Evolutionary conservation across 2,888 invertebrate genomes (phyloP).

Genomic region (Epinotia bilunana): DNA sequence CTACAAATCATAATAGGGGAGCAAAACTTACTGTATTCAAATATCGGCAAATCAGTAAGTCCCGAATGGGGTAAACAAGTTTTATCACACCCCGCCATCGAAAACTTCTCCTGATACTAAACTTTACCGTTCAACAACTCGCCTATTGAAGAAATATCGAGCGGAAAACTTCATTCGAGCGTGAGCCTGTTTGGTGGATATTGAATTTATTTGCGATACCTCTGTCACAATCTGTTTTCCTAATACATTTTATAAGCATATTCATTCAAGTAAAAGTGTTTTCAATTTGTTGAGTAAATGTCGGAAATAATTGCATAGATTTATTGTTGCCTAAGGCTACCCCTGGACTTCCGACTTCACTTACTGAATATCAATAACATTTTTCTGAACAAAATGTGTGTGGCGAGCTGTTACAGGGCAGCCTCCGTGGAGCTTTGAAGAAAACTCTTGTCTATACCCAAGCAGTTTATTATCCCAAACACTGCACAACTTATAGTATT

Average conservation of each 20-base stretch:
- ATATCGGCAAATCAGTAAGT: constrained; percentile 36
- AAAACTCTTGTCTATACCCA: too few relatives aligned
- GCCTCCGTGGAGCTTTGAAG: too few relatives aligned
- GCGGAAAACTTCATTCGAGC: constrained; percentile 51
- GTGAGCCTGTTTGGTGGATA: constrained; percentile 49
- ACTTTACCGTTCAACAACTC: constrained; percentile 43
- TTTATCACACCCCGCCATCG: constrained; percentile 47
- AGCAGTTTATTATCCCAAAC: too few relatives aligned
- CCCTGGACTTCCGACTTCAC: not conserved
- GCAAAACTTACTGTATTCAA: constrained; percentile 38
- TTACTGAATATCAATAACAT: too few relatives aligned
- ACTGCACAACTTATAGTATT: too few relatives aligned
- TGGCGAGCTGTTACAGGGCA: too few relatives aligned
- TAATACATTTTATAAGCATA: not conserved
- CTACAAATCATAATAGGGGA: constrained; percentile 8
- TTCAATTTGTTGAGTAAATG: not conserved
- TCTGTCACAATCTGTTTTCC: not conserved
- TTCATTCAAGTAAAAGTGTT: constrained; percentile 1
- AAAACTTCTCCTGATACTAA: constrained; percentile 40
- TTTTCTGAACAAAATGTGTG: too few relatives aligned
- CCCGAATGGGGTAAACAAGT: constrained; percentile 47
- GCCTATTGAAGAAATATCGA: constrained; percentile 54
- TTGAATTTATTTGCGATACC: constrained; percentile 31
- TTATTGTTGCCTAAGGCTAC: not conserved
- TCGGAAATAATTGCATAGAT: not conserved